Evolutionary conservation across 1,140 invertebrate species (phyloP).

Genomic region (Aplysia californica): DNA sequence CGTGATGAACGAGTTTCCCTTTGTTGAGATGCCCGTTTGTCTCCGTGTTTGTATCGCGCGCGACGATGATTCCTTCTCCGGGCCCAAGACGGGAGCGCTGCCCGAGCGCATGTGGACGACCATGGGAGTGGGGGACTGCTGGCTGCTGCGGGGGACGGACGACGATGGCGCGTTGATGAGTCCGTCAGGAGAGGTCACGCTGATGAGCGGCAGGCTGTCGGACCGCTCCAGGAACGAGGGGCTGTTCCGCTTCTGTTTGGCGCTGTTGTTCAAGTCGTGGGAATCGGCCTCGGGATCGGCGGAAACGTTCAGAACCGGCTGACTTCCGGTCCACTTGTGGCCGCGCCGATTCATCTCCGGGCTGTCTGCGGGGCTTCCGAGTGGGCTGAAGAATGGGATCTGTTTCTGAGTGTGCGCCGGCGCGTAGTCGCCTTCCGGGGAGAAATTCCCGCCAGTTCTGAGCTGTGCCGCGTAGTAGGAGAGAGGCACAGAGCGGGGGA

Average conservation of each 20-base stretch:
- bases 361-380: slow-evolving; percentile 38
- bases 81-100: slow-evolving; percentile 72
- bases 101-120: slow-evolving; percentile 60
- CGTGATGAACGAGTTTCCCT: slow-evolving; percentile 26
- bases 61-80: too few species aligned
- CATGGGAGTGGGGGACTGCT: slow-evolving; percentile 61
- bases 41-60: too few species aligned
- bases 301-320: slow-evolving; percentile 21
- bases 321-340: slow-evolving; percentile 29
- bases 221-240: slow-evolving; percentile 47
- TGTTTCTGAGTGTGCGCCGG: slow-evolving; percentile 40
- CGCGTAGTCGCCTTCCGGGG: slow-evolving; percentile 32
- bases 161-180: neutral
- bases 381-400: slow-evolving; percentile 44
- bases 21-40: slow-evolving; percentile 47
- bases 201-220: slow-evolving; percentile 54
- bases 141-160: slow-evolving; percentile 38
- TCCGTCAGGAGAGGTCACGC: slow-evolving; percentile 28
- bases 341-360: slow-evolving; percentile 39
- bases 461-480: slow-evolving; percentile 76
- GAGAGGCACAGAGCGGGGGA: slow-evolving; percentile 77
- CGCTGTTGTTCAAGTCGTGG: neutral
- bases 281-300: neutral
- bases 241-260: too few species aligned
- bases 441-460: slow-evolving; percentile 52